Conservation (phyloP, 1,140 invertebrate species). For the Musca vetustissima region DNA sequence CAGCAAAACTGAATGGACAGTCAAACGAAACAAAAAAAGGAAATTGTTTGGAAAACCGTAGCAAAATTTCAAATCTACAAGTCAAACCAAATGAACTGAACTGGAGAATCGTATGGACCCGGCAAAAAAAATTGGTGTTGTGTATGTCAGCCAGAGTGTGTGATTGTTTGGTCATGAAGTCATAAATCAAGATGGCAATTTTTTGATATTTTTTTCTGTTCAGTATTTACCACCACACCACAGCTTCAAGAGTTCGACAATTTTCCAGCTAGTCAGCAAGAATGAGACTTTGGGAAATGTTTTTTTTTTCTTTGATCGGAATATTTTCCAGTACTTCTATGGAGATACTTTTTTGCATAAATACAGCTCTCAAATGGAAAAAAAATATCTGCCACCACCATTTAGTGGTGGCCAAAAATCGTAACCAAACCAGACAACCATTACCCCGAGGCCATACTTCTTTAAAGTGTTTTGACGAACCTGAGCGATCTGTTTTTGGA, state of each 20-base stretch:
- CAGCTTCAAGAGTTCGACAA: background rate
- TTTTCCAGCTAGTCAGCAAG: background rate
- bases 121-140: no score
- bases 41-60: slow-evolving; percentile 22
- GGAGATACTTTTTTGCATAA: slow-evolving; percentile 9
- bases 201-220: slow-evolving; percentile 7
- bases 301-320: no score
- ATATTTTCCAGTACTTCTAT: no score
- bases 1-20: background rate
- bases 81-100: no score
- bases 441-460: background rate
- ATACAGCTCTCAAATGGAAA: background rate
- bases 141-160: background rate
- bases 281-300: slow-evolving; percentile 1
- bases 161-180: slow-evolving; percentile 33
- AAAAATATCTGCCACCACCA: slow-evolving; percentile 9
- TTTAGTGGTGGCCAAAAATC: no score
- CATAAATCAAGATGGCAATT: slow-evolving; percentile 32
- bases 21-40: no score
- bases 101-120: no score
- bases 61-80: background rate
- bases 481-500: background rate
- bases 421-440: no score
- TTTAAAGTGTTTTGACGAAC: background rate
- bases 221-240: background rate